Evolutionary conservation across 2,888 invertebrate species (phyloP), one percentile per base, ranked within the genome.

Genomic region (Mesoligia furuncula): DNA sequence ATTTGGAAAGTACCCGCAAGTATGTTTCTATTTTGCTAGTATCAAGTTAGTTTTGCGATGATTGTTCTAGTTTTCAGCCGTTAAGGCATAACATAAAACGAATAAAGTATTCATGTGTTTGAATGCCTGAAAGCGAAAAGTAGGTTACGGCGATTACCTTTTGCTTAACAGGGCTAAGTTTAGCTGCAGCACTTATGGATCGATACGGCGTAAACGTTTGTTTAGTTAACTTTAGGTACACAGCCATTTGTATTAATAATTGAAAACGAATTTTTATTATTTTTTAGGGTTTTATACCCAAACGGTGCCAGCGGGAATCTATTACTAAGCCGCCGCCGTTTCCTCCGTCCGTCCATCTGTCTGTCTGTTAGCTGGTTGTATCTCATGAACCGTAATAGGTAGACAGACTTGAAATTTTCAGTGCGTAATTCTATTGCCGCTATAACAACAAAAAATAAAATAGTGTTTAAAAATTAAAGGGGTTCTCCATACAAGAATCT

Each of bases 61-160:
- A 65, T n/a, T n/a, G n/a, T 39, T 17, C n/a, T 17, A 31, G 64
- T 42, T 42, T 65, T 9, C 9, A 42, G n/a, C 4, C 20, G 24
- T n/a, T 45, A 45, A n/a, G n/a, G 17, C 68, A 13, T 36, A 17
- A 36, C n/a, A n/a, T 45, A 20, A 45, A n/a, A 45, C 17, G 2
- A 69, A 13, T 45, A 5, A n/a, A 51, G 24, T n/a, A 36, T 69
- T n/a, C 7, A 72, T 68, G 45, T 72, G 69, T 72, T 17, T 69
- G 6, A 17, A 71, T 48, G 36, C 15, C 36, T 36, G 36, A 31
- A 17, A 11, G 1, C 1, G 20, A 36, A 27, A 76, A 54, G 36
- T 67, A 67, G 76, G 45, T 45, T 7, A 67, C 45, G 24, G 24
- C 24, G 51, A 78, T 66, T 36, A 54, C 11, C 8, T 61, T 15